Base-by-base conservation (phyloP, 2,797 vertebrate species). In the Danio choprae region DNA sequence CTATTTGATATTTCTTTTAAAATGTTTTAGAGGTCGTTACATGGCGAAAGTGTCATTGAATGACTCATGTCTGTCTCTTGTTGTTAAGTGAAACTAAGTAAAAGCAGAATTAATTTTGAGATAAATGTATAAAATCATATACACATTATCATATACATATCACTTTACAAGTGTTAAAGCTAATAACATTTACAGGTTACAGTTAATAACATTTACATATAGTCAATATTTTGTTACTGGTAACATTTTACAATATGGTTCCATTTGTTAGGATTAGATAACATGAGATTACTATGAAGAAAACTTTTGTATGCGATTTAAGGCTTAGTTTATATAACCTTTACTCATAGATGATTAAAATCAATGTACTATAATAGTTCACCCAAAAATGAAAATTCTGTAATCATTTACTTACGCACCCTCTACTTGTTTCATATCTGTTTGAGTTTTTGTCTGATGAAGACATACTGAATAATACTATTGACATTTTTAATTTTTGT, bases 1-100 rank as follows among this genome's bases (percentile, higher is more conserved):
- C 4, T 74, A 12, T 15, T 46, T 46, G 11, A 46, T 75, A 3
- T 77, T 55, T 55, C 0, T 6, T n/a, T 12, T 3, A 5, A 16
- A 0, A 6, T 55, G 2, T 67, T 76, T 12, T 62, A 51, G 15
- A 7, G 16, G 63, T 29, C 29, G 29, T 29, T 29, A 29, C 3
- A 29, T 29, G 29, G 16, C 51, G 55, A 6, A 12, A 13, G 20
- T 36, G 50, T 44, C 62, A 5, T 13, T 13, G 22, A 68, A 68
- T 6, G 2, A 20, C 40, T 7, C 6, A 20, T 51, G n/a, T 67
- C 46, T 15, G 59, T 3, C 5, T 10, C 12, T 4, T 60, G 43
- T 59, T 56, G 40, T 44, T 40, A 59, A 50, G 15, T 59, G 53
- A 68, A 77, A 64, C n/a, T 18, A 43, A 46, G 40, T 46, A 10